Evolutionary conservation across 2,888 invertebrate genomes (phyloP).

Genomic region (Brassicogethes aeneus): DNA sequence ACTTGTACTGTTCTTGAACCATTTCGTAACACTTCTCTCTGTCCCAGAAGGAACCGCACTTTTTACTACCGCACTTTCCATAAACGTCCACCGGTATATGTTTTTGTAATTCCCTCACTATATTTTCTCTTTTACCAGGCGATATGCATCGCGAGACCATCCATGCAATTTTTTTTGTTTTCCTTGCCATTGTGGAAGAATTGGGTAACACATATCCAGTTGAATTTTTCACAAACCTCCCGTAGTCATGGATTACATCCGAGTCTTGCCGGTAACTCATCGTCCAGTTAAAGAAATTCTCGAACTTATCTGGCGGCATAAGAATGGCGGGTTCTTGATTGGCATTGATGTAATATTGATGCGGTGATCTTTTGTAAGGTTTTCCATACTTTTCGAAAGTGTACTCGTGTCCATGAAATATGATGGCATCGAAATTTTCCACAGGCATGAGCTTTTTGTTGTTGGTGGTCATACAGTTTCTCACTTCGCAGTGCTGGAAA

Average conservation of each 20-base stretch:
- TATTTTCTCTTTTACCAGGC: conserved; percentile 38
- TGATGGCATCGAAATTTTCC: conserved; percentile 43
- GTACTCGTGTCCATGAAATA: conserved; percentile 44
- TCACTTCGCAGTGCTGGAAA: conserved; percentile 32
- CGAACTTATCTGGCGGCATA: conserved; percentile 18
- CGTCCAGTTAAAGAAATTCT: conserved; percentile 47
- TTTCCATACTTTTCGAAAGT: conserved; percentile 18
- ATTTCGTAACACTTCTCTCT: conserved; percentile 35
- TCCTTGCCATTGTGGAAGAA: conserved; percentile 22
- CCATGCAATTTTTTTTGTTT: conserved; percentile 48
- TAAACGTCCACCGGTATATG: conserved; percentile 53
- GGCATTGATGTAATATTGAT: conserved; percentile 45
- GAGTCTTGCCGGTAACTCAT: conserved; percentile 42
- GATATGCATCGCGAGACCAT: conserved; percentile 48
- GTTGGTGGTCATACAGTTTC: conserved; percentile 42
- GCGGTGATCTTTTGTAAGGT: conserved; percentile 32
- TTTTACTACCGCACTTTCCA: conserved; percentile 49
- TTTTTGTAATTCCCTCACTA: conserved; percentile 44
- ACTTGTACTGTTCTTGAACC: conserved; percentile 52
- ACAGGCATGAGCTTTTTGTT: conserved; percentile 32
- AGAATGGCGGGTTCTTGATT: conserved; percentile 40
- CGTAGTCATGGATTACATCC: conserved; percentile 38
- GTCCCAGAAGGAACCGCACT: too few relatives aligned
- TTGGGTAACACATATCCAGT: conserved; percentile 19
- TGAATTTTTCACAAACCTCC: conserved; percentile 13